A percentile compares a stretch with the other conserved stretches of the same genome.
Evolutionary conservation across 2,113 vertebrate genomes (phyloP).

Genomic region (Mixornis gularis): DNA sequence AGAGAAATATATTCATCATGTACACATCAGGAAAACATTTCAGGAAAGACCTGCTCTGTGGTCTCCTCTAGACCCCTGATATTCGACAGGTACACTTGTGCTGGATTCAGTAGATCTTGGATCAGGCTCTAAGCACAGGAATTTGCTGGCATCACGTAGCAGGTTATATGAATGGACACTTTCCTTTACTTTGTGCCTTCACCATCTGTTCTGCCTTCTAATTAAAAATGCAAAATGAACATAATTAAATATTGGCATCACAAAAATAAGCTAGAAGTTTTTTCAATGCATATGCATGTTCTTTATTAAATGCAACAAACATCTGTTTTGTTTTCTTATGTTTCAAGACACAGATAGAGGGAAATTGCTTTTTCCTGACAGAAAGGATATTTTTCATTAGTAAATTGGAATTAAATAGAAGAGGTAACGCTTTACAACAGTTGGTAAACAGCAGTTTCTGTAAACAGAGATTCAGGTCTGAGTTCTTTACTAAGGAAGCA

Average conservation of each 20-base stretch:
- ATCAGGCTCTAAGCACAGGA: not conserved
- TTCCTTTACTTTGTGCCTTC: constrained; percentile 21
- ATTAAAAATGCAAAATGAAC: constrained; percentile 70
- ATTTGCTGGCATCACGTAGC: constrained; percentile 14
- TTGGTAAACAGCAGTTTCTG: constrained; percentile 6
- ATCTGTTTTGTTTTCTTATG: constrained; percentile 67
- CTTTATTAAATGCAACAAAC: constrained; percentile 69
- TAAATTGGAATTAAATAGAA: constrained; percentile 44
- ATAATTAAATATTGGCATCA: constrained; percentile 70
- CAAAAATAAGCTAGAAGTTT: constrained; percentile 61
- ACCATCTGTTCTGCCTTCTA: constrained; percentile 68
- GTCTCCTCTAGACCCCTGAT: not conserved
- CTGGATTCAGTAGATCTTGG: not conserved
- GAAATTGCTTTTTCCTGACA: constrained; percentile 61
- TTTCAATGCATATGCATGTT: constrained; percentile 59
- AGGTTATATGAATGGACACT: constrained; percentile 50
- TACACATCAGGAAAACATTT: not conserved
- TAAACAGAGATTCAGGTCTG: not conserved
- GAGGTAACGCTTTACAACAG: constrained; percentile 10
- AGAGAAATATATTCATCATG: not conserved
- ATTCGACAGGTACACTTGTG: fast-evolving
- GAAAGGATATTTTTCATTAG: constrained; percentile 53
- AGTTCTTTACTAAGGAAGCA: not conserved
- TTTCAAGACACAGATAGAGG: constrained; percentile 57
- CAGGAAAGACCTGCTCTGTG: not conserved